Conservation (phyloP, 2,888 invertebrate species). For the Eucriotettix oculatus region DNA sequence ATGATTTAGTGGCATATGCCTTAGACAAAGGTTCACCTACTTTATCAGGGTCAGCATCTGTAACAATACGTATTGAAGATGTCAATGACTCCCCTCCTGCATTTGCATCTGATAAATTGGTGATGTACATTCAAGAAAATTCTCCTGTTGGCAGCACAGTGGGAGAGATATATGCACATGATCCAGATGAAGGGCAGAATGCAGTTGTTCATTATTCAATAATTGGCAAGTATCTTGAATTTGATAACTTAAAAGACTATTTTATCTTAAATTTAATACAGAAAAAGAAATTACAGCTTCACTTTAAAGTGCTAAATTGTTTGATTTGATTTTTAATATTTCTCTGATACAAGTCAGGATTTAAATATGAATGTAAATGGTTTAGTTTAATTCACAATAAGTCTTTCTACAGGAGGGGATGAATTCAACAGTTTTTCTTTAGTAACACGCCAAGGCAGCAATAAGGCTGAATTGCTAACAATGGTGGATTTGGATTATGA, state of each 20-base stretch:
- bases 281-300: too few relatives aligned
- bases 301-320: too few relatives aligned
- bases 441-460: slow-evolving; percentile 63
- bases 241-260: background rate
- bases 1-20: slow-evolving; percentile 73
- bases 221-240: slow-evolving; percentile 41
- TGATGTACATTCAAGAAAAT: slow-evolving; percentile 83
- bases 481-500: slow-evolving; percentile 91
- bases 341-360: background rate
- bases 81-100: slow-evolving; percentile 83
- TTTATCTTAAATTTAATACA: too few relatives aligned
- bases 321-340: too few relatives aligned
- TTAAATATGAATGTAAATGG: background rate
- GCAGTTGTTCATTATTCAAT: slow-evolving; percentile 88
- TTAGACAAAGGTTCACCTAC: slow-evolving; percentile 42
- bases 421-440: slow-evolving; percentile 75
- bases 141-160: slow-evolving; percentile 91
- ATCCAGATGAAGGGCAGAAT: slow-evolving; percentile 85
- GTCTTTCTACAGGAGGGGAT: slow-evolving; percentile 44
- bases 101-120: slow-evolving; percentile 75
- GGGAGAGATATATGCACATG: slow-evolving; percentile 74
- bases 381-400: too few relatives aligned
- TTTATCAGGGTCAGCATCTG: slow-evolving; percentile 23
- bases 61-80: slow-evolving; percentile 69
- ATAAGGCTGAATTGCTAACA: slow-evolving; percentile 74